phyloP scores from a whole-genome alignment of 2,797 vertebrate genomes.

The Hemibagrus guttatus region DNA sequence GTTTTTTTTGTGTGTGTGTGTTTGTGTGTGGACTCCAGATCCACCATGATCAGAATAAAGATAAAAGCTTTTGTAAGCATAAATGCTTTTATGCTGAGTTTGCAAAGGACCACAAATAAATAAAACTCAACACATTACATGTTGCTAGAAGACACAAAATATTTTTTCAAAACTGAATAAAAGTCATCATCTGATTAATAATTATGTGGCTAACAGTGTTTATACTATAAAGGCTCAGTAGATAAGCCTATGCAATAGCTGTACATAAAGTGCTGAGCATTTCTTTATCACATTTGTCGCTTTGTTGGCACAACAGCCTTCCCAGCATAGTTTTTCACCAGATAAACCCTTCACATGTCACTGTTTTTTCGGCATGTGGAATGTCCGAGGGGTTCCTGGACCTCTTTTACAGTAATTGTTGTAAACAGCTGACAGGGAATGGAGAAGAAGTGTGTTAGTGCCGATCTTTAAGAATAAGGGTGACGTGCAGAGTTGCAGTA shows the following conservation, averaged over 20 bases:
- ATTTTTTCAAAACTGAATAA: not conserved
- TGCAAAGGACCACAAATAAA: not conserved
- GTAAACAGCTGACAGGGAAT: not conserved
- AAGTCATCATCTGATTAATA: not conserved
- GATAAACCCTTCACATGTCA: constrained; percentile 19
- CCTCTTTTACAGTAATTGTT: constrained; percentile 1
- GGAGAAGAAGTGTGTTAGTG: too few relatives aligned
- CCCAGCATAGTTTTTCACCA: constrained; percentile 18
- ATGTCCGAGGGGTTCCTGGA: constrained; percentile 14
- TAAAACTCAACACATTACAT: not conserved
- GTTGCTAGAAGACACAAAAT: not conserved
- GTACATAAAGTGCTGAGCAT: not conserved
- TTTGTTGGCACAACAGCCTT: not conserved
- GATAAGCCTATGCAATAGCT: not conserved
- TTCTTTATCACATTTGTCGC: constrained; percentile 14
- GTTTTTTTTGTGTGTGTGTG: not conserved
- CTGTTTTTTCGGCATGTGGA: constrained; percentile 27
- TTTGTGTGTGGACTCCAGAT: not conserved
- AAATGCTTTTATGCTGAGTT: not conserved
- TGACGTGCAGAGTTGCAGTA: too few relatives aligned
- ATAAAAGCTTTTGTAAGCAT: not conserved
- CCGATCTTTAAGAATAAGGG: too few relatives aligned
- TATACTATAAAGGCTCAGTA: not conserved
- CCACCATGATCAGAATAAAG: not conserved
- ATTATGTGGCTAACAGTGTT: not conserved